A percentile compares a stretch with the other conserved stretches of the same genome.
These are phyloP conservation scores for Tribolium castaneum DNA, from an alignment of 1,140 invertebrate genomes.

Conservation along the genomic window DNA sequence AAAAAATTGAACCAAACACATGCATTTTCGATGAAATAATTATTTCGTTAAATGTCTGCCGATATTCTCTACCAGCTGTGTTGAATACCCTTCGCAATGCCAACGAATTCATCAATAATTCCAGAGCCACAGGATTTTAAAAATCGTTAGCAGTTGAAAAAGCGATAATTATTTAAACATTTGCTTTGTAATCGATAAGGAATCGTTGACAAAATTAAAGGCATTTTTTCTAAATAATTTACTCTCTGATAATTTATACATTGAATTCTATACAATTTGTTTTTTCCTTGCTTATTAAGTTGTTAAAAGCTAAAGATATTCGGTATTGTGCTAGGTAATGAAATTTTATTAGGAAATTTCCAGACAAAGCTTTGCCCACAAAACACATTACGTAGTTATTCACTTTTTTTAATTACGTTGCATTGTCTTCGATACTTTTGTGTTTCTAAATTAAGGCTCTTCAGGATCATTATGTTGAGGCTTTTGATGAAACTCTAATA, in stretches of 20 bases:
- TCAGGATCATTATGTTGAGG: neutral
- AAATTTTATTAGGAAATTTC: neutral
- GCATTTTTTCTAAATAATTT: too few relatives aligned
- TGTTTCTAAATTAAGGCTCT: neutral
- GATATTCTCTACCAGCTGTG: neutral
- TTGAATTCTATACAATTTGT: neutral
- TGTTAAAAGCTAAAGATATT: neutral
- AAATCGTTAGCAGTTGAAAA: neutral
- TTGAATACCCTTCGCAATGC: neutral
- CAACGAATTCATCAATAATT: neutral
- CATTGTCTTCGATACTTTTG: neutral
- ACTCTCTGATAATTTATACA: neutral
- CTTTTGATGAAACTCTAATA: neutral
- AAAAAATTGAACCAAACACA: neutral
- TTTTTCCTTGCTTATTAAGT: neutral
- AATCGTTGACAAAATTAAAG: too few relatives aligned
- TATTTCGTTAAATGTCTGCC: neutral
- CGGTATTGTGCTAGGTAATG: neutral
- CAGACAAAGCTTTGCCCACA: neutral
- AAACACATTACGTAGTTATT: neutral
- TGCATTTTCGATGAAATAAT: neutral
- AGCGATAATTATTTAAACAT: too few relatives aligned
- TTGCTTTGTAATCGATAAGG: too few relatives aligned
- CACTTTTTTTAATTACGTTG: neutral
- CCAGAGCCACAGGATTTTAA: neutral